Evolutionary conservation across 2,888 invertebrate genomes (phyloP), one percentile per base, ranked within the genome.

Genomic region (Leptodirus hochenwartii): DNA sequence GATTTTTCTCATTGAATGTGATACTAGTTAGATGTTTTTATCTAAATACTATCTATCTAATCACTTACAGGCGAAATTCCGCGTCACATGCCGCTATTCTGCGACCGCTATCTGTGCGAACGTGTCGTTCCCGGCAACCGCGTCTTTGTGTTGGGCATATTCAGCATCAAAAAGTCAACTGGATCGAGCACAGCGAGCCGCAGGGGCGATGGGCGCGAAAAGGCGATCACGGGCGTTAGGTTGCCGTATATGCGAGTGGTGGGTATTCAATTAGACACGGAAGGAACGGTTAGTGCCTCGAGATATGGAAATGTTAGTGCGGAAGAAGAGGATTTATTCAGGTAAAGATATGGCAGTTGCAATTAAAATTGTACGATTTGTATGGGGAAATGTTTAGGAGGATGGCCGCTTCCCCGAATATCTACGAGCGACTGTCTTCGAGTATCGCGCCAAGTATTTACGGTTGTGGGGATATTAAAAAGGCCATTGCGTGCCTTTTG

Each of bases 361-460:
- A n/a, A n/a, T n/a, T n/a, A n/a, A n/a, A n/a, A n/a, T n/a, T n/a
- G n/a, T n/a, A n/a, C n/a, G n/a, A n/a, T n/a, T n/a, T n/a, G n/a
- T n/a, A n/a, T n/a, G n/a, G n/a, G n/a, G n/a, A n/a, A n/a, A n/a
- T n/a, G n/a, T n/a, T n/a, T n/a, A 59, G 81, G 3, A 64, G 84
- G 37, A 64, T 98, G 46, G 84, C 95, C 0, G 71, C 80, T 2
- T 72, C 78, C 5, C 69, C 80, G 0, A 78, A 91, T 51, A 68
- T 93, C 26, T 90, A 90, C 49, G 90, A 96, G 2, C 69, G 79
- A 32, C 66, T 98, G 32, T 69, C 90, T 0, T 72, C 66, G 42
- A 93, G 90, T 28, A 77, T 98, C 45, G 96, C 98, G 1, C 98
- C 98, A 0, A 95, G 95, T 40, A 96, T 99, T 39, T 98, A 73